Conservation (phyloP, 2,113 vertebrate genomes). For the Gambusia holbrooki region DNA sequence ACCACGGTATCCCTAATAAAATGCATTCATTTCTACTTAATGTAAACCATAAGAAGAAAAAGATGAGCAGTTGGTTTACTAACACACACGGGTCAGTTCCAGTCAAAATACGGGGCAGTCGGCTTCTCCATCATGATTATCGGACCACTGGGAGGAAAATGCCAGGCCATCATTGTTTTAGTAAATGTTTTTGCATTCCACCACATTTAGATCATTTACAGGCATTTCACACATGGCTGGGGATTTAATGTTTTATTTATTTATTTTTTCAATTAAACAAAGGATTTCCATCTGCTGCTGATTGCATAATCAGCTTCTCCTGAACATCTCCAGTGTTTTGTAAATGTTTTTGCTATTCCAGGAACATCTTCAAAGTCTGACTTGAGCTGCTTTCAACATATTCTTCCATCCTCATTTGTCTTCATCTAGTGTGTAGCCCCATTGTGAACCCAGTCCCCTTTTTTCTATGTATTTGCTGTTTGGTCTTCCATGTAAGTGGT, state of each 20-base stretch:
- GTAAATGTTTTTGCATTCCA: conserved; percentile 2
- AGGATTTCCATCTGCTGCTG: background rate
- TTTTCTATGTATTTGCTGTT: background rate
- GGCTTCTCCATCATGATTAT: conserved; percentile 7
- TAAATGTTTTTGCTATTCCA: conserved; percentile 1
- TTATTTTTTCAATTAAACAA: conserved; percentile 8
- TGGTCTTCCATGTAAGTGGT: background rate
- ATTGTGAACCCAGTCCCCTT: conserved; percentile 1
- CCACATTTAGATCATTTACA: conserved; percentile 10
- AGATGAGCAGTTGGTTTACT: conserved; percentile 35
- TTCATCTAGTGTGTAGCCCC: conserved; percentile 8
- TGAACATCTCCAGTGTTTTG: conserved; percentile 1
- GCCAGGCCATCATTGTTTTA: background rate
- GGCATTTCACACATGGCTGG: conserved; percentile 2
- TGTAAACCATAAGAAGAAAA: conserved; percentile 48
- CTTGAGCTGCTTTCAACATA: conserved; percentile 12
- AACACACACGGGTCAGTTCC: background rate
- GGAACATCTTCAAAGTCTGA: conserved; percentile 27
- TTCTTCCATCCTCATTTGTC: conserved; percentile 14
- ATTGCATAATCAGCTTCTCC: conserved; percentile 2
- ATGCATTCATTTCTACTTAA: conserved; percentile 64
- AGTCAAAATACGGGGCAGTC: background rate
- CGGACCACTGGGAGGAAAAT: conserved; percentile 13
- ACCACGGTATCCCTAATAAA: conserved; percentile 71
- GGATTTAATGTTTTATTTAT: background rate